These are phyloP conservation scores for Aspidoscelis tigris DNA, from an alignment of 2,113 vertebrate species.

Conservation along the genomic window DNA sequence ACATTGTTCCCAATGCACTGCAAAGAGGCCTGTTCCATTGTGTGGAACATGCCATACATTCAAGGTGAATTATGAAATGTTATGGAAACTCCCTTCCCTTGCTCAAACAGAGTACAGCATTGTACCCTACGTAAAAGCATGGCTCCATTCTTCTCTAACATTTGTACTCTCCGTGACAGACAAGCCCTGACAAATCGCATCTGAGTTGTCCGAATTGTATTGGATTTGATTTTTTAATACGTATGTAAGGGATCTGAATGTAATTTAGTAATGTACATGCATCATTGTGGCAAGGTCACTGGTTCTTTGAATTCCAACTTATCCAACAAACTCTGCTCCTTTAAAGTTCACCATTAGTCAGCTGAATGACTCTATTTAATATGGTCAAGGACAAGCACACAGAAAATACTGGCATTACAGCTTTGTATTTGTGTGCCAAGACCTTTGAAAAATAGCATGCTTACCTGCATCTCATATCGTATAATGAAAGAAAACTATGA, in stretches of 20 bases:
- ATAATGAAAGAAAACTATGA: slow-evolving; percentile 19
- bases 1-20: no score
- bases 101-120: not conserved
- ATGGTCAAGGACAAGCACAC: slow-evolving; percentile 33
- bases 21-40: no score
- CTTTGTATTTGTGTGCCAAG: slow-evolving; percentile 16
- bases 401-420: slow-evolving; percentile 36
- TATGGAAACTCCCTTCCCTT: not conserved
- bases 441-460: slow-evolving; percentile 31
- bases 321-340: slow-evolving; percentile 38
- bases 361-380: slow-evolving; percentile 40
- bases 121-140: no score
- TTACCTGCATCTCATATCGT: not conserved
- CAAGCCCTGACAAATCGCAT: slow-evolving; percentile 36
- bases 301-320: slow-evolving; percentile 56
- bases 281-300: slow-evolving; percentile 25
- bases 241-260: slow-evolving; percentile 9
- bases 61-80: not conserved
- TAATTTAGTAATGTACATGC: slow-evolving; percentile 61
- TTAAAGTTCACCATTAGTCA: slow-evolving; percentile 55
- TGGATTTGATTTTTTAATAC: slow-evolving; percentile 39
- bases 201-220: slow-evolving; percentile 33
- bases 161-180: slow-evolving; percentile 8
- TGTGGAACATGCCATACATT: not conserved
- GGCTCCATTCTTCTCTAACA: not conserved